These are phyloP conservation scores for Harmothoe impar DNA, from an alignment of 2,888 invertebrate genomes.

Conservation along the genomic window DNA sequence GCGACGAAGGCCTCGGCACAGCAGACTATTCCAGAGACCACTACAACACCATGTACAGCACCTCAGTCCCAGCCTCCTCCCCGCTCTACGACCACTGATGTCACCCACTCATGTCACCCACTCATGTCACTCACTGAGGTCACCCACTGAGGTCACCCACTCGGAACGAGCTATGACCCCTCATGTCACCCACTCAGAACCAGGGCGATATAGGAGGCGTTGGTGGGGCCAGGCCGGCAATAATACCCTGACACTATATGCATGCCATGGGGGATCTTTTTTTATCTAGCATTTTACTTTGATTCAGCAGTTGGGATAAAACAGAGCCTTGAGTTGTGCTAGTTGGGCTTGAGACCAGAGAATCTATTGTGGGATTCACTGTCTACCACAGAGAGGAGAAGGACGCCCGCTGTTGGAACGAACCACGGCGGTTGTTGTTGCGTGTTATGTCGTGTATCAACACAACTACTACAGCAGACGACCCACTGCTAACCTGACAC, in stretches of 20 bases:
- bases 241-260: too few species aligned
- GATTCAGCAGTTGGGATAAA: too few species aligned
- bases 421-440: not conserved
- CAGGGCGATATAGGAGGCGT: not conserved
- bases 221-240: too few species aligned
- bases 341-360: not conserved
- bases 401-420: not conserved
- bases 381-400: not conserved
- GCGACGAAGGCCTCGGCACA: conserved; percentile 20
- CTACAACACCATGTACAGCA: conserved; percentile 55
- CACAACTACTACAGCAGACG: not conserved
- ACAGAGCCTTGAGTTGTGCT: not conserved
- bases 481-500: not conserved
- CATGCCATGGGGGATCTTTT: too few species aligned
- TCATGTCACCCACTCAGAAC: not conserved
- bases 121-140: not conserved
- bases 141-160: not conserved
- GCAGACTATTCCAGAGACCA: conserved; percentile 23
- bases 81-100: conserved; percentile 62
- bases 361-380: not conserved
- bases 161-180: not conserved
- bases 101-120: not conserved
- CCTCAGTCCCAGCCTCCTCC: conserved; percentile 54
- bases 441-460: not conserved
- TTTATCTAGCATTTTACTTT: too few species aligned